These are phyloP conservation scores for Herpailurus yagouaroundi DNA, from an alignment of 2,113 vertebrate genomes.

Conservation along the genomic window DNA sequence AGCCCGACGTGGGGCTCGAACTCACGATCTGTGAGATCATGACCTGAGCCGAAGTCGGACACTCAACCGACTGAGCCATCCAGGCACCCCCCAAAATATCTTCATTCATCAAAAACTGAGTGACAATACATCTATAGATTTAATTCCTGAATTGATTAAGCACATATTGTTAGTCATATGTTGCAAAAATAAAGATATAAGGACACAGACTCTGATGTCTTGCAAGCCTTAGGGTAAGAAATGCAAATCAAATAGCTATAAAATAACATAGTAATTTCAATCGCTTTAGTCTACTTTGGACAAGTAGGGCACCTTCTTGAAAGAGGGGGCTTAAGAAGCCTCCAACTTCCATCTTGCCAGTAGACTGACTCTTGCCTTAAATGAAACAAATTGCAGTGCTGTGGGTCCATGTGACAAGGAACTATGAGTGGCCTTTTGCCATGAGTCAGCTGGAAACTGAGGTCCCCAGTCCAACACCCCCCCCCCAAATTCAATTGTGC, in stretches of 20 bases:
- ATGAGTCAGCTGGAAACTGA: neutral
- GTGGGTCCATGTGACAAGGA: rapidly evolving
- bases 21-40: too few relatives aligned
- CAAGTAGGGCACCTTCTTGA: neutral
- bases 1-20: too few relatives aligned
- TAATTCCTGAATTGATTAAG: neutral
- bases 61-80: too few relatives aligned
- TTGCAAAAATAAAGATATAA: neutral
- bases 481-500: neutral
- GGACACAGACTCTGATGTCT: neutral
- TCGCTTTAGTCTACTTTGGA: neutral
- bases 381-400: neutral
- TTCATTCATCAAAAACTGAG: neutral
- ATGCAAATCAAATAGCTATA: neutral
- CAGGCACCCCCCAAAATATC: too few relatives aligned
- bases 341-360: neutral
- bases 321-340: neutral
- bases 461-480: neutral
- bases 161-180: neutral
- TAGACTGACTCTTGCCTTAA: neutral
- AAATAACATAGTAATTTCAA: neutral
- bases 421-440: rapidly evolving
- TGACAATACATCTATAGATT: neutral
- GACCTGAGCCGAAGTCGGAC: too few relatives aligned
- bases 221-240: rapidly evolving